Conservation (phyloP, 2,888 invertebrate genomes). For the Eristalis pertinax region DNA sequence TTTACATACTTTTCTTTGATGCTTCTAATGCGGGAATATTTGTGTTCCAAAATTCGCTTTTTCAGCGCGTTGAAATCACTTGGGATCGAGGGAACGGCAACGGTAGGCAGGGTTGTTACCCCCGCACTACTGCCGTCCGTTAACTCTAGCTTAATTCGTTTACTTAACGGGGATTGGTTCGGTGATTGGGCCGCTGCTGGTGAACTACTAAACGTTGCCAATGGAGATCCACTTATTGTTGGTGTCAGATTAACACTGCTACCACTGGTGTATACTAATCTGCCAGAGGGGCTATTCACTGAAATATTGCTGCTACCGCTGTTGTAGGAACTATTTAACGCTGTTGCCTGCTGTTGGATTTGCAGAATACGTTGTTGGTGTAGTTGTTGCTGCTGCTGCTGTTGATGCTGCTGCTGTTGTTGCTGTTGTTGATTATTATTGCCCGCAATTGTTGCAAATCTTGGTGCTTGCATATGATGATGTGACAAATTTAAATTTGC, state of each 20-base stretch:
- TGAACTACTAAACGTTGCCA: constrained; percentile 46
- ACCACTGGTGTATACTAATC: constrained; percentile 9
- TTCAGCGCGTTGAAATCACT: constrained; percentile 83
- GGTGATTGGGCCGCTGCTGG: constrained; percentile 53
- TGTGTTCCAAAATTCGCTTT: constrained; percentile 87
- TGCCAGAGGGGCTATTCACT: constrained; percentile 28
- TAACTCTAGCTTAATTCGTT: constrained; percentile 71
- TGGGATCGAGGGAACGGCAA: constrained; percentile 61
- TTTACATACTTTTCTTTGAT: constrained; percentile 85
- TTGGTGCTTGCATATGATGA: constrained; percentile 73
- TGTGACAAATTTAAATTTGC: constrained; percentile 71
- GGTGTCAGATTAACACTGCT: constrained; percentile 47
- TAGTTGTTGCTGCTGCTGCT: constrained; percentile 74
- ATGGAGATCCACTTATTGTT: constrained; percentile 39
- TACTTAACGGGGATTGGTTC: constrained; percentile 65
- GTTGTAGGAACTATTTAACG: constrained; percentile 72
- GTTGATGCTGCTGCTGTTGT: constrained; percentile 53
- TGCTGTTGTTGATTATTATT: constrained; percentile 55
- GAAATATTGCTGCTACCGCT: constrained; percentile 60
- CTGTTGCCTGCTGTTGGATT: constrained; percentile 63
- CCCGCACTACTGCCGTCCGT: constrained; percentile 67
- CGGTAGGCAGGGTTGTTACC: constrained; percentile 66
- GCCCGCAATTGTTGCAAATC: constrained; percentile 46
- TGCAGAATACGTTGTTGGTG: constrained; percentile 73
- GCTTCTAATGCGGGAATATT: constrained; percentile 86